Evolutionary conservation across 2,888 invertebrate genomes (phyloP).

Genomic region (Eilema depressum): DNA sequence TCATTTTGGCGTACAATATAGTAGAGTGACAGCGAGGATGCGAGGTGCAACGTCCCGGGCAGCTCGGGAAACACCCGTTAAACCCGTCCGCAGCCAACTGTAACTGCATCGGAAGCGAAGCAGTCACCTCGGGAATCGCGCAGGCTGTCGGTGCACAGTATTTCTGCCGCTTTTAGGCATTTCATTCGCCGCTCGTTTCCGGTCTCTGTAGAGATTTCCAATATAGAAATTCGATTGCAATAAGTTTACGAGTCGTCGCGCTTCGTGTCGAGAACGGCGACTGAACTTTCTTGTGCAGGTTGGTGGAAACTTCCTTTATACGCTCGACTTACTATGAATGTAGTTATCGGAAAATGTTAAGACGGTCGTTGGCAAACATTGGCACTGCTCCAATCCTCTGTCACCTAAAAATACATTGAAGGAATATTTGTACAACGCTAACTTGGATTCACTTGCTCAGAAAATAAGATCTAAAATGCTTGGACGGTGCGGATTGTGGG

Average conservation of each 20-base stretch:
- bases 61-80: conserved; percentile 70
- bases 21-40: conserved; percentile 58
- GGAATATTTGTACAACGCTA: conserved; percentile 44
- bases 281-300: conserved; percentile 64
- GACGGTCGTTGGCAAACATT: conserved; percentile 73
- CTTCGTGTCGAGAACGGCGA: conserved; percentile 54
- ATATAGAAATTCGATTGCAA: conserved; percentile 71
- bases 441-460: conserved; percentile 42
- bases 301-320: conserved; percentile 71
- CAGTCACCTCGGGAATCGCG: conserved; percentile 63
- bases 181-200: conserved; percentile 59
- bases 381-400: conserved; percentile 69
- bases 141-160: conserved; percentile 47
- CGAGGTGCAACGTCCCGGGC: conserved; percentile 63
- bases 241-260: conserved; percentile 72
- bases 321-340: conserved; percentile 69
- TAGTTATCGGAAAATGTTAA: conserved; percentile 73
- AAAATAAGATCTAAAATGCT: conserved; percentile 50
- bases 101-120: conserved; percentile 68
- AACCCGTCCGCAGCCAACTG: conserved; percentile 61
- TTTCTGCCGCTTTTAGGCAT: conserved; percentile 59
- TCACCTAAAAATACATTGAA: conserved; percentile 55
- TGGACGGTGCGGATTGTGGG: conserved; percentile 6
- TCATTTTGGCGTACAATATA: conserved; percentile 58
- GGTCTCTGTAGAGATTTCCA: conserved; percentile 50